Evolutionary conservation across 2,888 invertebrate species (phyloP).

Genomic region (Cataglyphis altisquamis): DNA sequence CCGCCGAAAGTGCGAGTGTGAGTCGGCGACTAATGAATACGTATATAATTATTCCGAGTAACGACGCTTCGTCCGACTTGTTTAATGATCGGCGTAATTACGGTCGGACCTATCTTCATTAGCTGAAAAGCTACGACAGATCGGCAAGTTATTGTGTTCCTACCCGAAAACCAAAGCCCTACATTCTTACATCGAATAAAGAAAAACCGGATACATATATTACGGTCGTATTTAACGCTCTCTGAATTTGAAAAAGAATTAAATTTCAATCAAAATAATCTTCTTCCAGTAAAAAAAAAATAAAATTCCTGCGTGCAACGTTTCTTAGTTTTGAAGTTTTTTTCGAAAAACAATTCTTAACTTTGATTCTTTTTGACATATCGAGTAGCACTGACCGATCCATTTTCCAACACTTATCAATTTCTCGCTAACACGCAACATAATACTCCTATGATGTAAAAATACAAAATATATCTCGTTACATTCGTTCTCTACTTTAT

Average conservation of each 20-base stretch:
- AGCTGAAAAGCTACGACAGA: constrained; percentile 18
- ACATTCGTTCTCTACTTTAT: not conserved
- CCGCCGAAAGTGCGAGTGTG: constrained; percentile 14
- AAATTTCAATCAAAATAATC: not conserved
- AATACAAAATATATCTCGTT: not conserved
- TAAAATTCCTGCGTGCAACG: not conserved
- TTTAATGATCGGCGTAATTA: constrained; percentile 55
- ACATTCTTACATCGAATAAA: not conserved
- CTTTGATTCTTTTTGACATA: no score
- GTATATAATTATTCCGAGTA: constrained; percentile 43
- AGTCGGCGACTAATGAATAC: constrained; percentile 36
- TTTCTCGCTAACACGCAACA: not conserved
- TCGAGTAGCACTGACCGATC: not conserved
- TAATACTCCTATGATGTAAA: not conserved
- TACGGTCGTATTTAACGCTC: not conserved
- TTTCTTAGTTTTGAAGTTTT: not conserved
- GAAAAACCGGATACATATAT: not conserved
- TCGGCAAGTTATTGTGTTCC: not conserved
- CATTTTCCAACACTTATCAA: not conserved
- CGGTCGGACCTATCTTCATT: constrained; percentile 26
- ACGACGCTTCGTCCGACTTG: constrained; percentile 38
- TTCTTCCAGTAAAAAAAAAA: not conserved
- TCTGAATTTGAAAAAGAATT: not conserved
- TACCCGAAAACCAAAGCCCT: not conserved
- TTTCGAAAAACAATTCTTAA: not conserved